phyloP scores from a whole-genome alignment of 2,797 vertebrate species.

The Tympanoctomys barrerae region DNA sequence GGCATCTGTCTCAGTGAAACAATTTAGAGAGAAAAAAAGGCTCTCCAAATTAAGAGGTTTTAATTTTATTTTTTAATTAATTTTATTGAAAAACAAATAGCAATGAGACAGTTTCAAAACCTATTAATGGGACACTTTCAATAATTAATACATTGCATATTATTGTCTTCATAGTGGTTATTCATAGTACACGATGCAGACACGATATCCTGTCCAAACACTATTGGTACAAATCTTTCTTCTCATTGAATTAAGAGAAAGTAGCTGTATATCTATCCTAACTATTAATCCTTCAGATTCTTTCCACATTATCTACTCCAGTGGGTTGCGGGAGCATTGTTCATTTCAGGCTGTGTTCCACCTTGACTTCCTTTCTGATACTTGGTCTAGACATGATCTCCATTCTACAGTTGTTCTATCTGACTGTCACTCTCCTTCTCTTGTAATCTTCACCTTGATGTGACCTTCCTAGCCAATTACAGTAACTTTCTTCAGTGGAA shows the following conservation, averaged over 20 bases:
- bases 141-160: no score
- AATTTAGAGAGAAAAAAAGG: not conserved
- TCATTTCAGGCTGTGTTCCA: not conserved
- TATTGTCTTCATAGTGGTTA: no score
- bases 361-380: not conserved
- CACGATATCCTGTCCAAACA: no score
- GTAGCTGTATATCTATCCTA: no score
- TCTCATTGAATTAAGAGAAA: no score
- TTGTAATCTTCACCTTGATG: not conserved
- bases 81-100: no score
- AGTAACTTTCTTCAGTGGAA: not conserved
- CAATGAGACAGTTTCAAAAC: no score
- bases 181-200: no score
- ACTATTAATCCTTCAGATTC: not conserved
- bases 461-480: not conserved
- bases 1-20: not conserved
- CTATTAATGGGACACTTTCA: no score
- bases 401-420: not conserved
- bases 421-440: not conserved
- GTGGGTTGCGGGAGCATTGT: not conserved
- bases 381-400: not conserved
- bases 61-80: not conserved
- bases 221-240: no score
- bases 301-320: not conserved
- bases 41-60: not conserved